Evolutionary conservation across 2,797 vertebrate species (phyloP).

Genomic region (Telmatherina bonti): DNA sequence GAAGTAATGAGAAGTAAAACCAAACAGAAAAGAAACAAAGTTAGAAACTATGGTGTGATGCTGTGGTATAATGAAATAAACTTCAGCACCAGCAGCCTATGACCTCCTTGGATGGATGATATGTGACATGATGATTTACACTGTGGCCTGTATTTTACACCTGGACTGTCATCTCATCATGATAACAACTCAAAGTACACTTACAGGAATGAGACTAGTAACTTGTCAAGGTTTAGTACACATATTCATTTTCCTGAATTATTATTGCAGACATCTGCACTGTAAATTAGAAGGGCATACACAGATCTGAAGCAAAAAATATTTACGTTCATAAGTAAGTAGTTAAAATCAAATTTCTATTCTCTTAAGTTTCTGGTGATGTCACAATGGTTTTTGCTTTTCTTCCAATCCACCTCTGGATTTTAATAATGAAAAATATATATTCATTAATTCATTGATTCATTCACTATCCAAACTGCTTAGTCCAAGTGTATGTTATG

Average conservation of each 20-base stretch:
- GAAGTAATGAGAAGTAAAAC: constrained; percentile 2
- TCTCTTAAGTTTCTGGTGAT: neutral
- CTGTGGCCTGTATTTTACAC: constrained; percentile 27
- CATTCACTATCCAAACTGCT: too few species aligned
- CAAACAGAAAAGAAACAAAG: neutral
- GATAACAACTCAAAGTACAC: constrained; percentile 41
- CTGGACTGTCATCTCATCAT: constrained; percentile 14
- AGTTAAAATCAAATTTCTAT: neutral
- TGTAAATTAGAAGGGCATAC: constrained; percentile 21
- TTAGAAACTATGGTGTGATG: neutral
- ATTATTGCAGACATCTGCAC: constrained; percentile 10
- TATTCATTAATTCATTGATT: too few species aligned
- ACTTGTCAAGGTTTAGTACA: constrained; percentile 44
- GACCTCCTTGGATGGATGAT: constrained; percentile 28
- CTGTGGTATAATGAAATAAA: constrained; percentile 15
- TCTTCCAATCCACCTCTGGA: too few species aligned
- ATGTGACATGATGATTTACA: constrained; percentile 34
- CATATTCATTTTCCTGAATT: constrained; percentile 61
- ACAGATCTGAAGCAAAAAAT: neutral
- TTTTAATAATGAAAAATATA: too few species aligned
- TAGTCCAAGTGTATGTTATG: too few species aligned
- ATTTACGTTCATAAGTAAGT: constrained; percentile 1
- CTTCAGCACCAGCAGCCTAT: neutral
- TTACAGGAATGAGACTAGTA: constrained; percentile 18
- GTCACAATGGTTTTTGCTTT: neutral